Conservation (phyloP, 1,140 invertebrate species). For the Yoshiicerus persimilis region DNA sequence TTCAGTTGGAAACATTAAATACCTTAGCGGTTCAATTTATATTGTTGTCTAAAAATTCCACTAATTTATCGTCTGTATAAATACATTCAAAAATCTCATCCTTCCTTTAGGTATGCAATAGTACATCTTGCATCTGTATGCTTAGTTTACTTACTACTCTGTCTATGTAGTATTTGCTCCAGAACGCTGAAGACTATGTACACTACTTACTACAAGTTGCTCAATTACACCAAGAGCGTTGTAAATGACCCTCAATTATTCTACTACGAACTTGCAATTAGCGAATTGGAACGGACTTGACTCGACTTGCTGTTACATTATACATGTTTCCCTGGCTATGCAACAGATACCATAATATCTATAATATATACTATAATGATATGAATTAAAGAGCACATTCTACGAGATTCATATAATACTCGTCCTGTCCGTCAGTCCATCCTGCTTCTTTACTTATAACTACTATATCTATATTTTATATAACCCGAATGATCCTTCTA, state of each 20-base stretch:
- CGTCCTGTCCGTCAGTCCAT: too few species aligned
- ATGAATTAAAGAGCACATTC: background rate
- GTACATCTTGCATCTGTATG: too few species aligned
- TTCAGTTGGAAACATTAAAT: background rate
- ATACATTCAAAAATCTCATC: background rate
- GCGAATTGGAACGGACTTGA: slow-evolving; percentile 21
- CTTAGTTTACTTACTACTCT: background rate
- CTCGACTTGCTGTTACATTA: background rate
- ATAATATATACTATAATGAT: background rate
- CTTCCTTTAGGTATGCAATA: background rate
- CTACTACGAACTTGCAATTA: slow-evolving; percentile 12
- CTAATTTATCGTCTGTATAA: background rate
- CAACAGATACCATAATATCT: background rate
- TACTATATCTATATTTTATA: too few species aligned
- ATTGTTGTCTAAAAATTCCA: too few species aligned
- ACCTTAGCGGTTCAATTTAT: background rate
- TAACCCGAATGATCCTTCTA: too few species aligned
- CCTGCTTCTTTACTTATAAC: background rate
- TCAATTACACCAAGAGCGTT: background rate
- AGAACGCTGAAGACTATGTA: background rate
- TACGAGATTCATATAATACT: background rate
- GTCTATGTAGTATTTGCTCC: background rate
- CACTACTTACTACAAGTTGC: background rate
- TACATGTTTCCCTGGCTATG: background rate
- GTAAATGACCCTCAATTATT: slow-evolving; percentile 22